These are phyloP conservation scores for Spongia lamella DNA, from an alignment of 37 sponge, comb jelly and placozoan species.

Conservation along the genomic window DNA sequence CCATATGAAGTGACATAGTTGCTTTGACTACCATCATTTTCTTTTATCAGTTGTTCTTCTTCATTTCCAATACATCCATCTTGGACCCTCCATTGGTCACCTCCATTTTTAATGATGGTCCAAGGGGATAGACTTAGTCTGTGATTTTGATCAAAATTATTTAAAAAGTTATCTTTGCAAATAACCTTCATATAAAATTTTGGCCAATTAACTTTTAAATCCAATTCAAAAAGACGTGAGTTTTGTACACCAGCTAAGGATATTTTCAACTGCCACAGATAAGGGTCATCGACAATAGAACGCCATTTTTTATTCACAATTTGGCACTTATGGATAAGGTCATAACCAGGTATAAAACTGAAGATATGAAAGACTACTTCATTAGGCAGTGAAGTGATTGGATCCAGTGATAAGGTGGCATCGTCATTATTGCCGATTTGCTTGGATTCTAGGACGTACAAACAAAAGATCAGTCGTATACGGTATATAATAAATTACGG, in stretches of 20 bases:
- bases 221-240: slow-evolving; percentile 3
- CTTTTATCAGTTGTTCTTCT: slow-evolving; percentile 13
- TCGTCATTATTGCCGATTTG: too few species aligned
- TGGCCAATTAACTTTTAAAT: slow-evolving; percentile 37
- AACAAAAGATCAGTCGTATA: too few species aligned
- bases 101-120: slow-evolving; percentile 10
- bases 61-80: background rate
- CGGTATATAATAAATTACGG: too few species aligned
- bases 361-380: slow-evolving; percentile 29
- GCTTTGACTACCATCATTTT: slow-evolving; percentile 22
- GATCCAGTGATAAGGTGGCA: background rate
- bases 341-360: slow-evolving; percentile 20
- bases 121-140: slow-evolving; percentile 28
- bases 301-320: slow-evolving; percentile 45
- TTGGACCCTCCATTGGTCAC: slow-evolving; percentile 38
- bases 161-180: slow-evolving; percentile 36
- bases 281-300: slow-evolving; percentile 16
- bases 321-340: slow-evolving; percentile 22
- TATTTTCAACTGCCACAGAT: slow-evolving; percentile 47
- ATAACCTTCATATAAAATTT: slow-evolving; percentile 28
- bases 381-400: slow-evolving; percentile 15
- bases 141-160: background rate
- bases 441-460: too few species aligned
- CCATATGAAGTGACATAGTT: slow-evolving; percentile 58
- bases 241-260: slow-evolving; percentile 15